Evolutionary conservation across 2,888 invertebrate species (phyloP), one percentile per base, ranked within the genome.

Genomic region (Stomorhina lunata): DNA sequence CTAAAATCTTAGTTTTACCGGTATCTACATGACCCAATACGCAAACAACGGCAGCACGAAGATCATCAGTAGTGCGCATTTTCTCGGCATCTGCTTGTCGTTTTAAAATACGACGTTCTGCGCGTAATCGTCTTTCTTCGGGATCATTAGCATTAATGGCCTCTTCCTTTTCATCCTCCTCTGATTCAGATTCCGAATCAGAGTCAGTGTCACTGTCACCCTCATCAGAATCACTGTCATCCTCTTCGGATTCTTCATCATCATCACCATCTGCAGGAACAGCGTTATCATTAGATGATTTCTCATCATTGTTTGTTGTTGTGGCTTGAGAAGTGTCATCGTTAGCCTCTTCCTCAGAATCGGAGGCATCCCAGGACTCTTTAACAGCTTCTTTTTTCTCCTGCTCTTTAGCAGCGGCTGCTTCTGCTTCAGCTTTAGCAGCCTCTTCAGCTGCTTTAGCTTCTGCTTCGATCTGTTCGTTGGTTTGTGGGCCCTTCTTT

Each of bases 21-120:
- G 99, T 99, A 92, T 99, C 99, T 63, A 99, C 99, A 91, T 99
- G 99, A 0, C 99, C 99, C 1, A 99, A 92, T 0, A 99, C 99
- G 90, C 99, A 99, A 1, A 99, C 98, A 1, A 99, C 98, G 0
- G 99, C 97, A 0, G 99, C 98, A 55, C 99, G 94, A 1, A 99
- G 93, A 50, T 93, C 92, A 66, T 96, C 95, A 0, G 93, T 85
- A 4, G 93, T 92, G 82, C 93, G 93, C 76, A 93, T 94, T 85
- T 94, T 94, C 86, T 95, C 95, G 5, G 95, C 95, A 37, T 94
- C 94, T 77, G 93, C 93, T 86, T 94, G 92, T 12, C 95, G 93
- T 88, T 94, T 94, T 90, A 94, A 93, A 88, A 97, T 95, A 88
- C 97, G 93, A 78, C 93, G 93, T 73, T 94, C 91, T 1, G 95